A percentile compares a stretch with the other conserved stretches of the same genome.
Evolutionary conservation across 2,113 vertebrate species (phyloP).

Genomic region (Xiphophorus hellerii): DNA sequence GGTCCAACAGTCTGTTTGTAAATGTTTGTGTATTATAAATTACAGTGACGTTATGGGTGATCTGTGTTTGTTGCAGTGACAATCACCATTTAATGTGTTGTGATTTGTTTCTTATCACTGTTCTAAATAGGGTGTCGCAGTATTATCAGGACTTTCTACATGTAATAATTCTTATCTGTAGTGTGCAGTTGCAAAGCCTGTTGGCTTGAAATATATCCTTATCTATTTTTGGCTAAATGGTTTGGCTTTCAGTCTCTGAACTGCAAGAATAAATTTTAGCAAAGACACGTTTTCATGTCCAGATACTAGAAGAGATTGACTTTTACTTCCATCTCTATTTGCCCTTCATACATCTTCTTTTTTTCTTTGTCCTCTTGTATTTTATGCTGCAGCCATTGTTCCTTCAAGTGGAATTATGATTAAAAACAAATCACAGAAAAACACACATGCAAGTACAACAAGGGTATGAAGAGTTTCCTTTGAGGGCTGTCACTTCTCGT

Average conservation of each 20-base stretch:
- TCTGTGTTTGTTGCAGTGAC: constrained; percentile 1
- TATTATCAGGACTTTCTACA: neutral
- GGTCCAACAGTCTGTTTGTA: neutral
- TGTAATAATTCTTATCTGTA: constrained; percentile 18
- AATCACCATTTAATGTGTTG: neutral
- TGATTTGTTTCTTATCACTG: constrained; percentile 2
- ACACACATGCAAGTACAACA: neutral
- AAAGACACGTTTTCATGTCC: constrained; percentile 1
- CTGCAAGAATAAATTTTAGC: neutral
- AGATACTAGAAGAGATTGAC: neutral
- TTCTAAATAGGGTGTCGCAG: constrained; percentile 6
- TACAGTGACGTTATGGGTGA: neutral
- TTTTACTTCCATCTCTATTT: neutral
- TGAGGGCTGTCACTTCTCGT: constrained; percentile 30
- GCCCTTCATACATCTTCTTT: constrained; percentile 2
- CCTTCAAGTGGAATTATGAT: constrained; percentile 28
- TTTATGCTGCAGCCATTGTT: neutral
- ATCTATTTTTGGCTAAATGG: constrained; percentile 5
- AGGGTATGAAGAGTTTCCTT: constrained; percentile 23
- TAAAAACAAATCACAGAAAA: constrained; percentile 13
- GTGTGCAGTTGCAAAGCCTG: constrained; percentile 14
- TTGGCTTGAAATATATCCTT: constrained; percentile 5
- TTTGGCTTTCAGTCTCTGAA: constrained; percentile 17
- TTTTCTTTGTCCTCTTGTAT: neutral
- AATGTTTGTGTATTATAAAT: neutral